Conservation (phyloP, 1,140 invertebrate genomes). For the Chymomyza costata region DNA sequence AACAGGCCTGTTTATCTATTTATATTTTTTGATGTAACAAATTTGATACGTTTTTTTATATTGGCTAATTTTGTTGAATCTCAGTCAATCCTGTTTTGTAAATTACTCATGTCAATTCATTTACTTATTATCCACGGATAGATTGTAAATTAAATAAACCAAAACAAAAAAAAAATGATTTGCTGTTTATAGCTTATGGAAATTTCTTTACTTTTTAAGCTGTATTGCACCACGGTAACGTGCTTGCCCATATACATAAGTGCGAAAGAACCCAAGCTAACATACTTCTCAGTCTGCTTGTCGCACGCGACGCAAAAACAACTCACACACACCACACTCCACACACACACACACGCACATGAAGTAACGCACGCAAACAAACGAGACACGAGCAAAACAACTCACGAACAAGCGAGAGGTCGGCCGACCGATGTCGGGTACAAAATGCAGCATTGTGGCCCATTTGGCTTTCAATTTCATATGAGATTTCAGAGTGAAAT, state of each 20-base stretch:
- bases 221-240: conserved; percentile 37
- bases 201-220: too few relatives aligned
- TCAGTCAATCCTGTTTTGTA: too few relatives aligned
- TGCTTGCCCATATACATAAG: conserved; percentile 7
- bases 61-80: too few relatives aligned
- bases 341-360: conserved; percentile 8
- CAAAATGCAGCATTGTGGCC: conserved; percentile 56
- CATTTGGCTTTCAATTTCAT: conserved; percentile 59
- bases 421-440: conserved; percentile 23
- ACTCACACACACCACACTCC: conserved; percentile 8
- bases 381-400: conserved; percentile 43
- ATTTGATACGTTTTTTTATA: too few relatives aligned
- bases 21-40: too few relatives aligned
- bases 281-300: too few relatives aligned
- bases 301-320: conserved; percentile 54
- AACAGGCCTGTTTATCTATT: too few relatives aligned
- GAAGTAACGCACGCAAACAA: conserved; percentile 32
- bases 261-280: conserved; percentile 17
- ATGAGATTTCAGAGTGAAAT: conserved; percentile 36
- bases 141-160: too few relatives aligned
- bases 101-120: too few relatives aligned
- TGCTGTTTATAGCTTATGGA: too few relatives aligned
- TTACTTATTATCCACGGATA: too few relatives aligned
- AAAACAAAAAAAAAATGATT: too few relatives aligned
- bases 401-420: conserved; percentile 34